phyloP scores from a whole-genome alignment of 2,113 vertebrate genomes.

The Pachyramphus minor region DNA sequence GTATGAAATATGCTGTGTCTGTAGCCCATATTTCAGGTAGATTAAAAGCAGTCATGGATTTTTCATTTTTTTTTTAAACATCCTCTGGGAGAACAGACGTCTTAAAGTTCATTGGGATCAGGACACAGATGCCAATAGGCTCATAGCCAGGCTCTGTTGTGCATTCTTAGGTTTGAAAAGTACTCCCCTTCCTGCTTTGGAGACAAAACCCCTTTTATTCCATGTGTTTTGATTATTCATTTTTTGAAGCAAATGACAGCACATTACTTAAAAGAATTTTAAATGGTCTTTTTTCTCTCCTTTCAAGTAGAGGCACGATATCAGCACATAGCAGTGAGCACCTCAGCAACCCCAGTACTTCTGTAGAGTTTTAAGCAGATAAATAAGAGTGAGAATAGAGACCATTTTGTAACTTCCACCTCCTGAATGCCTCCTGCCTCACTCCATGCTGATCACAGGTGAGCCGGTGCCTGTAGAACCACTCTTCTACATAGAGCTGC shows the following conservation, averaged over 20 bases:
- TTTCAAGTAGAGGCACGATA: background rate
- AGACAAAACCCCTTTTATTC: conserved; percentile 32
- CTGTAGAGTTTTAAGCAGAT: background rate
- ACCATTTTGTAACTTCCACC: background rate
- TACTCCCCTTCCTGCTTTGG: conserved; percentile 38
- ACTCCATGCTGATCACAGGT: background rate
- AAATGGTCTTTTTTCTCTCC: background rate
- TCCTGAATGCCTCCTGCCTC: background rate
- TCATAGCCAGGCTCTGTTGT: conserved; percentile 23
- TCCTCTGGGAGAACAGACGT: conserved; percentile 30
- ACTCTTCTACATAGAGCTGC: background rate
- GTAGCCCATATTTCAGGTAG: conserved; percentile 37
- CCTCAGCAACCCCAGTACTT: background rate
- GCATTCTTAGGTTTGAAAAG: conserved; percentile 51
- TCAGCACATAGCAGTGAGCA: background rate
- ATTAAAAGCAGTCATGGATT: conserved; percentile 17
- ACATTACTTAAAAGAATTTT: conserved; percentile 18
- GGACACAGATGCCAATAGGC: conserved; percentile 22
- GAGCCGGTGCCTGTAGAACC: background rate
- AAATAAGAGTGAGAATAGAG: background rate
- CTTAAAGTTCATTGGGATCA: conserved; percentile 35
- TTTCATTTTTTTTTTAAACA: background rate
- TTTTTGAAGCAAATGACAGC: conserved; percentile 9
- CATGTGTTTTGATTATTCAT: conserved; percentile 41
- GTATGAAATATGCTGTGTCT: background rate